Base-by-base conservation (phyloP, 1,140 invertebrate species). In the Anastatus disparis region DNA sequence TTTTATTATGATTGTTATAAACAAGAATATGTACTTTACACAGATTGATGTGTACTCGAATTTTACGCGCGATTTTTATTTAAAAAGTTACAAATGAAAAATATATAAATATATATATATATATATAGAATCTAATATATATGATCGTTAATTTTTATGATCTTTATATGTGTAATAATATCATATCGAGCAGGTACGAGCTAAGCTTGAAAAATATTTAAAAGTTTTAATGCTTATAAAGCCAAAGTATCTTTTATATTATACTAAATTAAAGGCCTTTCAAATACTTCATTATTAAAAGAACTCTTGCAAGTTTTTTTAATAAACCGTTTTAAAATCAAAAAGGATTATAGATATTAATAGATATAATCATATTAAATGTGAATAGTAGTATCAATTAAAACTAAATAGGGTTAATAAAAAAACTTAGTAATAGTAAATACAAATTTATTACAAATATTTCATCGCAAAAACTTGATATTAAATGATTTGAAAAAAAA, bases 51-150 rank as follows among this genome's bases (percentile, higher is more conserved):
- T 38, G 42, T 52, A 52, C 42, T 24, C n/a, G 53, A 55, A 35
- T 46, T 46, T 44, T 31, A 27, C 38, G 40, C 63, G 63, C 50
- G 52, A 7, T 8, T n/a, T 56, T 13, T 50, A 65, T 9, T 65
- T 65, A 20, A 42, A 55, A 12, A 2, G 9, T 42, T 42, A 35
- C 17, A 20, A 63, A 53, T 26, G n/a, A n/a, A n/a, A n/a, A n/a
- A n/a, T n/a, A n/a, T n/a, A n/a, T n/a, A n/a, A n/a, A n/a, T n/a
- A n/a, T n/a, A n/a, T n/a, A 0, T 44, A 66, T 31, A 55, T 17
- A 35, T 26, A 56, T 58, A 31, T 22, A 1, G 56, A 66, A 42
- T 40, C 40, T 66, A 66, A 66, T 66, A 66, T 66, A 66, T 66
- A 27, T 20, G 50, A 29, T 55, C 35, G 31, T 22, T 64, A 64